phyloP scores from a whole-genome alignment of 2,113 vertebrate species.

The Gymnorhina tibicen region DNA sequence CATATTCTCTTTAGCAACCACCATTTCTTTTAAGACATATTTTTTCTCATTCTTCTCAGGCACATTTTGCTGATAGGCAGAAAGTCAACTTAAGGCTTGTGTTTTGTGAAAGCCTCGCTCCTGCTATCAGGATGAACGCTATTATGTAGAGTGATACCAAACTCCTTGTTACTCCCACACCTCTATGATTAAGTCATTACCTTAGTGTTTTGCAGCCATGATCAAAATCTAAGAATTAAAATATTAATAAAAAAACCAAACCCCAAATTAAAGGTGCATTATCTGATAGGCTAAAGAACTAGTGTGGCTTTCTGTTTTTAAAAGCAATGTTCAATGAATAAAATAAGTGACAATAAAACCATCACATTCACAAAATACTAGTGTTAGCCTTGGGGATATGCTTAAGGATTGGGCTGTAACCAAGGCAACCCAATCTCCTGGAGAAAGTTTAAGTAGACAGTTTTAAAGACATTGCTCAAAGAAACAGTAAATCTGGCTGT shows the following conservation, averaged over 20 bases:
- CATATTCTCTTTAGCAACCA: not conserved
- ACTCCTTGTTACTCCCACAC: not conserved
- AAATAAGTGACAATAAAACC: constrained; percentile 19
- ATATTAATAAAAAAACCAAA: not conserved
- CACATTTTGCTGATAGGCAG: not conserved
- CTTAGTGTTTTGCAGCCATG: not conserved
- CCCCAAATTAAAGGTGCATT: not conserved
- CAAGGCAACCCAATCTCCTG: constrained; percentile 33
- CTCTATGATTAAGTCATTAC: not conserved
- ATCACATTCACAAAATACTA: not conserved
- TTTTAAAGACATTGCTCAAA: constrained; percentile 37
- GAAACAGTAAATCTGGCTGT: not conserved
- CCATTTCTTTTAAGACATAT: not conserved
- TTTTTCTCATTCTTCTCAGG: not conserved
- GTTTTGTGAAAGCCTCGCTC: not conserved
- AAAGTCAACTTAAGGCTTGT: not conserved
- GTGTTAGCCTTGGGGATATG: constrained; percentile 3
- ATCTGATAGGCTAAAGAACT: not conserved
- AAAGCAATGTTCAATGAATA: not conserved
- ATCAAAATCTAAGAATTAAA: constrained; percentile 13
- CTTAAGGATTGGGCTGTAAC: constrained; percentile 36
- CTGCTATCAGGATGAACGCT: not conserved
- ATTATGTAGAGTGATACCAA: not conserved
- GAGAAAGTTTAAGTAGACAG: constrained; percentile 13
- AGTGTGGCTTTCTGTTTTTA: not conserved